Percentiles rank a stretch among this genome's conserved stretches.
phyloP scores from a whole-genome alignment of 2,113 vertebrate species.

The Sakesphorus luctuosus region DNA sequence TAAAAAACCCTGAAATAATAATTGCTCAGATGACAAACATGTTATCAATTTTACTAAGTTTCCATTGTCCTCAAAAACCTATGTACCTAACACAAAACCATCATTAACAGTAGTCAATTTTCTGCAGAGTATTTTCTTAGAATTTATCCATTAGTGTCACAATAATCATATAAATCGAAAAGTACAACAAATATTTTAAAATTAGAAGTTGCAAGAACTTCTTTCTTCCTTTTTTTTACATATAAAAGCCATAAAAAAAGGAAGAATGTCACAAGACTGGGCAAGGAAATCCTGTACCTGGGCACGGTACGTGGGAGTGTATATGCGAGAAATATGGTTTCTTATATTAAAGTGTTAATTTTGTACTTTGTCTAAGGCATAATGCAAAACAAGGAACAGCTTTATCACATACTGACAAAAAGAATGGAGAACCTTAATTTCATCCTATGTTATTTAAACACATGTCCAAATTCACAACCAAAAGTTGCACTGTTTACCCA shows the following conservation, averaged over 20 bases:
- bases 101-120: background rate
- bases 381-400: background rate
- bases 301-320: background rate
- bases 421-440: background rate
- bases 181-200: background rate
- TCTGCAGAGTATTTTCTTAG: background rate
- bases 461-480: background rate
- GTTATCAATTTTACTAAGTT: background rate
- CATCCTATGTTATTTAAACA: background rate
- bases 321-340: background rate
- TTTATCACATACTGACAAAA: background rate
- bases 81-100: background rate
- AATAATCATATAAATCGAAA: background rate
- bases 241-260: background rate
- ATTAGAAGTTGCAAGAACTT: background rate
- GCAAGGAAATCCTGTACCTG: background rate
- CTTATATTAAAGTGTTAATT: background rate
- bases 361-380: background rate
- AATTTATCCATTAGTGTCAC: background rate
- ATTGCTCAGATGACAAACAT: background rate
- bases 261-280: background rate
- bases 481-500: background rate
- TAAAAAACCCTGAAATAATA: background rate
- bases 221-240: background rate
- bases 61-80: background rate